Evolutionary conservation across 2,797 vertebrate genomes (phyloP).

Genomic region (Loriculus beryllinus): DNA sequence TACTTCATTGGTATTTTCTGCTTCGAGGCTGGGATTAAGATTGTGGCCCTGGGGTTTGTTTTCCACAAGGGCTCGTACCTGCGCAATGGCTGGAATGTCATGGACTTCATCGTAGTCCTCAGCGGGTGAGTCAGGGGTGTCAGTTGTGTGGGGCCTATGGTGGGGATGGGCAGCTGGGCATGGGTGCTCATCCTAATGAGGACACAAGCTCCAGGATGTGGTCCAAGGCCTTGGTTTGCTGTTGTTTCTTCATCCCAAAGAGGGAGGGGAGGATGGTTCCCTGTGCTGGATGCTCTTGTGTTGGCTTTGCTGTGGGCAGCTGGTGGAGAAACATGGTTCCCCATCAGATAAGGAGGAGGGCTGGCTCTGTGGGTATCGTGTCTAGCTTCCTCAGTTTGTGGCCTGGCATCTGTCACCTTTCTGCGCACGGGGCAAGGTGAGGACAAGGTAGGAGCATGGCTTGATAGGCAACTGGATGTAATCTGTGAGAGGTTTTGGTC

Average conservation of each 20-base stretch:
- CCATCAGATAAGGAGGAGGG: fast-evolving
- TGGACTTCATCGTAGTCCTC: constrained; percentile 99
- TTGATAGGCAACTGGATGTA: background rate
- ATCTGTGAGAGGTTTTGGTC: background rate
- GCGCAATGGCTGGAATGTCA: constrained; percentile 97
- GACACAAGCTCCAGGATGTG: fast-evolving
- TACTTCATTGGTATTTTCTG: constrained; percentile 99
- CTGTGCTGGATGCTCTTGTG: fast-evolving
- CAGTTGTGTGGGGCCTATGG: fast-evolving
- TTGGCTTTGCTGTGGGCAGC: background rate
- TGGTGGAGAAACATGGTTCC: background rate
- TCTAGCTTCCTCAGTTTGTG: background rate
- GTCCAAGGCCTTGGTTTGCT: background rate
- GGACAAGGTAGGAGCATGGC: background rate
- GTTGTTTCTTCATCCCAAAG: fast-evolving
- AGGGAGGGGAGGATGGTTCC: background rate
- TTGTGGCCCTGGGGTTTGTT: constrained; percentile 94
- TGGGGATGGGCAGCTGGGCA: fast-evolving
- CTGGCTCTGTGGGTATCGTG: background rate
- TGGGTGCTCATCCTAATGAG: fast-evolving
- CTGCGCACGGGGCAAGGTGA: background rate
- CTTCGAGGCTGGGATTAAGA: constrained; percentile 97
- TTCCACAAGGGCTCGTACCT: constrained; percentile 98
- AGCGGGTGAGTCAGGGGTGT: constrained; percentile 90
- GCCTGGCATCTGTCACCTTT: background rate